phyloP scores from a whole-genome alignment of 2,888 invertebrate species.

The Noctua comes region DNA sequence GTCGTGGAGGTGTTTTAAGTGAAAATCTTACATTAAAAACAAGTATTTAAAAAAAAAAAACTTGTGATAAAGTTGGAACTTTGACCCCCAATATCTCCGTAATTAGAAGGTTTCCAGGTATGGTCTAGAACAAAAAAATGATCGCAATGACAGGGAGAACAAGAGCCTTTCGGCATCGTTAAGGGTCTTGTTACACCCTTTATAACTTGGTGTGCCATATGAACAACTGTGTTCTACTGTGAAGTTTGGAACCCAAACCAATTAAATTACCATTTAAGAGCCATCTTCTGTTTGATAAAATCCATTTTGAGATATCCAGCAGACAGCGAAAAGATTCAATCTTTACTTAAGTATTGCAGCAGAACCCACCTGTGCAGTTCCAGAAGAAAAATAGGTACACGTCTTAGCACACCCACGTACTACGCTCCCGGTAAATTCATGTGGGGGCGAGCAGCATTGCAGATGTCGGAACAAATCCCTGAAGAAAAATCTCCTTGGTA shows the following conservation, averaged over 20 bases:
- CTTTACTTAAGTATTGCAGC: not conserved
- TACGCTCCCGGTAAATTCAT: conserved; percentile 34
- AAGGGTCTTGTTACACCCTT: too few species aligned
- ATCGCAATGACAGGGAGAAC: too few species aligned
- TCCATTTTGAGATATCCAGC: not conserved
- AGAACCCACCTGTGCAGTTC: conserved; percentile 19
- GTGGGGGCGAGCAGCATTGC: conserved; percentile 37
- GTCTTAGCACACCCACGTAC: conserved; percentile 52
- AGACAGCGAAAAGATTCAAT: not conserved
- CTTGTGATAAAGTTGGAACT: too few species aligned
- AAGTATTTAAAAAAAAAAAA: too few species aligned
- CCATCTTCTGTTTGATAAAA: not conserved
- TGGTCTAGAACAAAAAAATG: too few species aligned
- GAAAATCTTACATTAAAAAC: too few species aligned
- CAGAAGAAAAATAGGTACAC: conserved; percentile 46
- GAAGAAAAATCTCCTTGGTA: conserved; percentile 48
- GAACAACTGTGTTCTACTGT: not conserved
- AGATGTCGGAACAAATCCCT: conserved; percentile 53
- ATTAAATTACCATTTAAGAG: not conserved
- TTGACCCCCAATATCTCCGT: too few species aligned
- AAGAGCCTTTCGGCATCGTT: too few species aligned
- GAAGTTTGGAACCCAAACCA: not conserved
- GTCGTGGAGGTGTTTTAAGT: too few species aligned
- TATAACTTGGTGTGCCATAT: not conserved
- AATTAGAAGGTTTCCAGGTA: too few species aligned